Evolutionary conservation across 2,888 invertebrate species (phyloP), one percentile per base, ranked within the genome.

Genomic region (Ornithoptera priamus): DNA sequence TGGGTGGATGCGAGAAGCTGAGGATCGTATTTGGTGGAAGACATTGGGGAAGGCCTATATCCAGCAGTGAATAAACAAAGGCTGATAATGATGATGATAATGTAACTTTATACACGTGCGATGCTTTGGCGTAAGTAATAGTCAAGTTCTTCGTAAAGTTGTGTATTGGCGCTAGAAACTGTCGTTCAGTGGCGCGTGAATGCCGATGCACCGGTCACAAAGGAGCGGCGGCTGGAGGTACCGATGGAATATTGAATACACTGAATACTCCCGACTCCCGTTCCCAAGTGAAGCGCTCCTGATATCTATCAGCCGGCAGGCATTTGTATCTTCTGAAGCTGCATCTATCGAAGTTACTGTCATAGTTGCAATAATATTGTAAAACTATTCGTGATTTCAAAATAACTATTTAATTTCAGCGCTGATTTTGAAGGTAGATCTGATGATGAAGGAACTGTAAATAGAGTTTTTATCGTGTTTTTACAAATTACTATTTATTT

Each of bases 161-260:
- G 77, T 77, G 76, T 74, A 76, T 75, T 72, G 73, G 70, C 71
- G 74, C 70, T 74, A 72, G 74, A 74, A 75, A 75, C 75, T 72
- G 76, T 77, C 73, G 73, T 69, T 73, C 75, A 73, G 67, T 72
- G 71, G 69, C 72, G 75, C 78, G 77, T 78, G 79, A 81, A 84
- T 78, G 74, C 78, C 74, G 76, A 75, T 73, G 77, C 79, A 78
- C 77, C 76, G 82, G 81, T 81, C 80, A 84, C 82, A 81, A 84
- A 81, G 79, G 74, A 77, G 68, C 71, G 71, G 71, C 69, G 75
- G 73, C 74, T 72, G 73, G 65, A 68, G 72, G 71, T 67, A 75
- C 74, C 76, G 74, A 73, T 73, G 72, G 74, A 71, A 73, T 72
- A 73, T 74, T 76, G 75, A 78, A 79, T 75, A 71, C 70, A 66